Base-by-base conservation (phyloP, 2,888 invertebrate species). In the Drosophila demipolita region DNA sequence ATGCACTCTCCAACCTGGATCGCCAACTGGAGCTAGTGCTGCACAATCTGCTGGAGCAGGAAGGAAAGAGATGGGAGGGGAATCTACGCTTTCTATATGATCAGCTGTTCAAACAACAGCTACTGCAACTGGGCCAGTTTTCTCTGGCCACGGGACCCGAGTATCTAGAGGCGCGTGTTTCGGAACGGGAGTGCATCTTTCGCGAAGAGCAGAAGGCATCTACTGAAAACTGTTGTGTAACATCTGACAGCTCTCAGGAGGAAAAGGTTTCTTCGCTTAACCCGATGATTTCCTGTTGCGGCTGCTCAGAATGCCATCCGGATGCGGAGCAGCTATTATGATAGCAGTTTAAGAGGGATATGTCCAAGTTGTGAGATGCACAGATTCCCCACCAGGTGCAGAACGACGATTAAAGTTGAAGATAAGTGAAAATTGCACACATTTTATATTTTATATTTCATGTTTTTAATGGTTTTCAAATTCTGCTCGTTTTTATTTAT, bases 11-110 rank as follows among this genome's bases (percentile, higher is more conserved):
- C 11, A 23, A 71, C 1, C 63, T 85, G 8, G 85, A 85, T 61
- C 50, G 55, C 23, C 62, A 61, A 20, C 48, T 85, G 23, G 80
- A 83, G 9, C 8, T n/a, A 3, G 58, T 57, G 23, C 29, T 89
- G 23, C 35, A 62, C 7, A 58, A 33, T 4, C 35, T 81, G 50
- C 8, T 79, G 6, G 57, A 75, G 15, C 73, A 68, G 55, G 69
- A 71, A 15, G 71, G 73, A 12, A 66, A 81, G 26, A 67, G 76
- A 0, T 67, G 68, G 0, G 76, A 76, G 36, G 65, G 55, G 32
- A 87, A 86, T 23, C 52, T 86, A 17, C 70, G 76, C 26, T 74
- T 72, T 0, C 35, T 84, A 7, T 83, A 86, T 32, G 75, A 86
- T n/a, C 66, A 80, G 29, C 32, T 88, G 26, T 59, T 78, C 7